Evolutionary conservation across 2,113 vertebrate species (phyloP), one percentile per base, ranked within the genome.

Genomic region (Syngnathus scovelli): DNA sequence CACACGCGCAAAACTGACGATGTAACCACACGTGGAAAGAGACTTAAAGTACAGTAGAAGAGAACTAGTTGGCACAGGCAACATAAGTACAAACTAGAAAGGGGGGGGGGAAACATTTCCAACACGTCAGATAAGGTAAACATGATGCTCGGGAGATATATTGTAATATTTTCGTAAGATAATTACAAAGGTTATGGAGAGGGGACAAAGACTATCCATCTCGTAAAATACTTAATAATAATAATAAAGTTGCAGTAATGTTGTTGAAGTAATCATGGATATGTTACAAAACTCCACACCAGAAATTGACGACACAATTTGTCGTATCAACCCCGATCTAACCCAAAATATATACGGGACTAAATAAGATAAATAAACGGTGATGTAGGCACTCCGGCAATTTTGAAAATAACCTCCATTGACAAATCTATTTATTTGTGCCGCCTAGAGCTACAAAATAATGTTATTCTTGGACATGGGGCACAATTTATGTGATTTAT

Each of bases 1-100:
- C 60, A 65, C 59, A 71, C 33, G 38, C 9, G 46, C 61, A 39
- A 43, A 7, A 64, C 71, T 39, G 41, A 36, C 69, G 71, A 70
- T 69, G 72, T 37, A 69, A 46, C 38, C 69, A 46, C 64, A 75
- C 64, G 61, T 59, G 61, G 60, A 74, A 71, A 70, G 16, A 61
- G 54, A 63, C 5, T 33, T 33, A 39, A 39, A 7, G 58, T 11
- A 38, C 37, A 38, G 41, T 19, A 61, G 62, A 56, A 62, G 19
- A 68, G 44, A 59, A 48, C 18, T 49, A 7, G 16, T 49, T 15
- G 19, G 10, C 60, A 48, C 51, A 64, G 5, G 11, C 60, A 62
- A 38, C 46, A 67, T 21, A 41, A 68, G 59, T 43, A 59, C 36
- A 21, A 27, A 54, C 51, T 23, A 7, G 54, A 13, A 15, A 16